Conservation (phyloP, 2,797 vertebrate genomes). For the Hoplostethus atlanticus region DNA sequence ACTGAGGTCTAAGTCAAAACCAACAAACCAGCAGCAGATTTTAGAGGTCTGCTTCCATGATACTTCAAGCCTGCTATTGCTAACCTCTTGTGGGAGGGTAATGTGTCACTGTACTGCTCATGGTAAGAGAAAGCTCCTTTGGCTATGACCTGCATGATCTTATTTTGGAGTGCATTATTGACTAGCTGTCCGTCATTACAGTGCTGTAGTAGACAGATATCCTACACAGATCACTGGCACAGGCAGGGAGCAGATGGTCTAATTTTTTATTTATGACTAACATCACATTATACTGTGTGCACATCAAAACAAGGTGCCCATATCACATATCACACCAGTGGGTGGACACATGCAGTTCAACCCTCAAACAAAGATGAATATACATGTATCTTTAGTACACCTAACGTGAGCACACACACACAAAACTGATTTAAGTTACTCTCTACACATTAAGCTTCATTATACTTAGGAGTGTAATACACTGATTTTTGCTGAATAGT, state of each 20-base stretch:
- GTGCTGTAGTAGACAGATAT: constrained; percentile 53
- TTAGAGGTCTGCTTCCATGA: constrained; percentile 51
- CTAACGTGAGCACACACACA: background rate
- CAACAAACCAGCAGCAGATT: constrained; percentile 55
- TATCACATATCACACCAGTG: constrained; percentile 35
- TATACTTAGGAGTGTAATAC: background rate
- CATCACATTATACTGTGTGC: constrained; percentile 71
- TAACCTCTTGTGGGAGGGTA: constrained; percentile 44
- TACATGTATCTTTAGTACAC: constrained; percentile 7
- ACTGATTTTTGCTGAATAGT: background rate
- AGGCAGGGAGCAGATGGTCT: constrained; percentile 70
- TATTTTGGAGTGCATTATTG: constrained; percentile 68
- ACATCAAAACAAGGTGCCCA: constrained; percentile 68
- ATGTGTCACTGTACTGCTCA: constrained; percentile 44
- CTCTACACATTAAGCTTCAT: background rate
- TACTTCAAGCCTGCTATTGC: constrained; percentile 36
- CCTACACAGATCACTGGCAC: constrained; percentile 59
- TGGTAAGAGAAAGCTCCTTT: no score
- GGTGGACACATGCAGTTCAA: constrained; percentile 31
- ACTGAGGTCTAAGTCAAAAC: constrained; percentile 62
- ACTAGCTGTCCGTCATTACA: constrained; percentile 67
- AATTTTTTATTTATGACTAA: constrained; percentile 77
- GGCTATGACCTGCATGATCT: background rate
- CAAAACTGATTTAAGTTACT: background rate
- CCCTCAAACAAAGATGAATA: constrained; percentile 31